Evolutionary conservation across 2,113 vertebrate species (phyloP), one percentile per base, ranked within the genome.

Genomic region (Plectropomus leopardus): DNA sequence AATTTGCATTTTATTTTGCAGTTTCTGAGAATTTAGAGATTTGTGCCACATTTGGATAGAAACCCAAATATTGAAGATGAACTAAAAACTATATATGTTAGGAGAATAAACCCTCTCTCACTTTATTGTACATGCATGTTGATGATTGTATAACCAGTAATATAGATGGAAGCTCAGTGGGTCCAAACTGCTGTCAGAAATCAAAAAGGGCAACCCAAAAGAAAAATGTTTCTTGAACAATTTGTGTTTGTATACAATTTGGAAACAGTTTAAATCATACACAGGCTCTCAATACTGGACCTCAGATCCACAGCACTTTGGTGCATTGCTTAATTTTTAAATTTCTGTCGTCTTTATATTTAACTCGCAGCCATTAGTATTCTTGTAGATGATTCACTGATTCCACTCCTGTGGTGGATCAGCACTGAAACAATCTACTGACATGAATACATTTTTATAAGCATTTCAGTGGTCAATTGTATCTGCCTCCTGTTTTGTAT

Each of bases 371-470:
- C 10, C 10, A 61, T 58, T 72, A 8, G 24, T 68, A 68, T 61
- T 44, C 42, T 19, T 21, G 50, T 51, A 47, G 65, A 78, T 63
- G 17, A 76, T 50, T 83, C 51, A 80, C 50, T 48, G 57, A 67
- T 44, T 55, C 32, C 40, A 55, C 23, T 51, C n/a, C 30, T 40
- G 10, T 30, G 23, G 17, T 42, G 3, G 30, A 63, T 69, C 28
- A 71, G 17, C 16, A 54, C n/a, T n/a, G 60, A 42, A 24, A 21
- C 19, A 44, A 54, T 30, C 15, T 7, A 34, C 32, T n/a, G 55
- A 45, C 30, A 69, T 24, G 47, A 81, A 76, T 68, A 24, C n/a
- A 67, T 73, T 59, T 74, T 65, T n/a, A 5, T 7, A 51, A 60
- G n/a, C 24, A 36, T 50, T 51, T 55, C 23, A 15, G 32, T 50